These are phyloP conservation scores for Thyatira batis DNA, from an alignment of 2,888 invertebrate genomes.

Conservation along the genomic window DNA sequence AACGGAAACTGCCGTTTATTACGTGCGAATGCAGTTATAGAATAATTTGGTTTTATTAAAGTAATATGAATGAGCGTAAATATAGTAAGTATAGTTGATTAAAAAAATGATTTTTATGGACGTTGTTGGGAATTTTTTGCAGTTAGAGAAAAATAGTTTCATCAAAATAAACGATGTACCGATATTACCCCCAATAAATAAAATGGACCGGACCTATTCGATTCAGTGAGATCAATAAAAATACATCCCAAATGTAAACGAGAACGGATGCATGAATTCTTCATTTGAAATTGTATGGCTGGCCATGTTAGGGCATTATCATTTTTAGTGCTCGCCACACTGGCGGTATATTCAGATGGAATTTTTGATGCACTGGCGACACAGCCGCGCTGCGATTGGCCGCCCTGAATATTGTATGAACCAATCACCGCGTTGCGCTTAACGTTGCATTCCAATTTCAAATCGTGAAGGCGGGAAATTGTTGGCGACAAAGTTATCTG, in stretches of 20 bases:
- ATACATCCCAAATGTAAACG: conserved; percentile 74
- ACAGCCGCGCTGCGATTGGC: conserved; percentile 78
- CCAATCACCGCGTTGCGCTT: conserved; percentile 79
- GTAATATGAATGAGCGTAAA: no score
- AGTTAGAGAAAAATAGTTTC: conserved; percentile 37
- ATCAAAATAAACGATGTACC: conserved; percentile 34
- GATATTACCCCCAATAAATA: conserved; percentile 65
- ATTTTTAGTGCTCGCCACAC: conserved; percentile 83
- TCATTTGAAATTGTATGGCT: conserved; percentile 80
- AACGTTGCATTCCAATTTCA: conserved; percentile 81
- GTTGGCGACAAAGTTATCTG: conserved; percentile 61
- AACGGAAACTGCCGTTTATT: conserved; percentile 27
- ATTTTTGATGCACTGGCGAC: conserved; percentile 83
- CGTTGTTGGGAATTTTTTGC: conserved; percentile 4
- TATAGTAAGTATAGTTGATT: no score
- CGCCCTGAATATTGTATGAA: conserved; percentile 81
- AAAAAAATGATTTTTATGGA: background rate
- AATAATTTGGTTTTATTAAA: no score
- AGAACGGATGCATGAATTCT: conserved; percentile 75
- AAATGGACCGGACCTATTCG: conserved; percentile 65
- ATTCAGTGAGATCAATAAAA: conserved; percentile 74
- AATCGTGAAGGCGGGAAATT: conserved; percentile 77
- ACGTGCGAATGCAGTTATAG: no score
- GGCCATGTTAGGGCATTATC: conserved; percentile 80
- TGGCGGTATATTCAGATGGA: conserved; percentile 80